Evolutionary conservation across 1,140 invertebrate genomes (phyloP).

Genomic region (Drosophila asahinai): DNA sequence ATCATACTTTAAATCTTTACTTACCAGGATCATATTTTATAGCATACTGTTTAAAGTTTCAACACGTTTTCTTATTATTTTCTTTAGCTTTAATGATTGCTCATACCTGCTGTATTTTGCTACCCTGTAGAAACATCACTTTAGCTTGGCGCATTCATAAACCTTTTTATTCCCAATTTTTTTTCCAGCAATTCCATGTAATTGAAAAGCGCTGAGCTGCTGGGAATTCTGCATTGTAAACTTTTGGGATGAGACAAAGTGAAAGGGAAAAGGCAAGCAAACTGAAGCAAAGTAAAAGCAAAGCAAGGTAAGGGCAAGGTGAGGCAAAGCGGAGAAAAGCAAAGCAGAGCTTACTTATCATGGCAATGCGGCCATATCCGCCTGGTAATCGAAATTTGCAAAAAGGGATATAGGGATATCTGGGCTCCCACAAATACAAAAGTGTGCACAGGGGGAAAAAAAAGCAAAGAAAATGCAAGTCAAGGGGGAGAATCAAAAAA

Average conservation of each 20-base stretch:
- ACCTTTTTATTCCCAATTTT: slow-evolving; percentile 36
- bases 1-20: too few relatives aligned
- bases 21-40: too few relatives aligned
- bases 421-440: slow-evolving; percentile 18
- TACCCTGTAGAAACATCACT: slow-evolving; percentile 28
- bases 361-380: slow-evolving; percentile 64
- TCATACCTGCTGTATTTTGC: background rate
- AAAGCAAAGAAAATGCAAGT: background rate
- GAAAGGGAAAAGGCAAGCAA: slow-evolving; percentile 15
- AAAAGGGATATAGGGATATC: slow-evolving; percentile 46
- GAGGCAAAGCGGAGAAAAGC: slow-evolving; percentile 11
- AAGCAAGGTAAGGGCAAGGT: slow-evolving; percentile 7
- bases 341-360: slow-evolving; percentile 54
- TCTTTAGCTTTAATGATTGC: background rate
- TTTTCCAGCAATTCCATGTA: slow-evolving; percentile 50
- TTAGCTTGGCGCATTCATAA: slow-evolving; percentile 41
- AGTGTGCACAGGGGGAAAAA: background rate
- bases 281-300: slow-evolving; percentile 13
- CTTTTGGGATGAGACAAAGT: slow-evolving; percentile 19
- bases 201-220: slow-evolving; percentile 61
- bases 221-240: slow-evolving; percentile 32
- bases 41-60: background rate
- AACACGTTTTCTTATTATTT: too few relatives aligned
- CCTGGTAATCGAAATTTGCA: slow-evolving; percentile 70
- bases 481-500: background rate